Base-by-base conservation (phyloP, 2,888 invertebrate species). In the Galerucella calmariensis region DNA sequence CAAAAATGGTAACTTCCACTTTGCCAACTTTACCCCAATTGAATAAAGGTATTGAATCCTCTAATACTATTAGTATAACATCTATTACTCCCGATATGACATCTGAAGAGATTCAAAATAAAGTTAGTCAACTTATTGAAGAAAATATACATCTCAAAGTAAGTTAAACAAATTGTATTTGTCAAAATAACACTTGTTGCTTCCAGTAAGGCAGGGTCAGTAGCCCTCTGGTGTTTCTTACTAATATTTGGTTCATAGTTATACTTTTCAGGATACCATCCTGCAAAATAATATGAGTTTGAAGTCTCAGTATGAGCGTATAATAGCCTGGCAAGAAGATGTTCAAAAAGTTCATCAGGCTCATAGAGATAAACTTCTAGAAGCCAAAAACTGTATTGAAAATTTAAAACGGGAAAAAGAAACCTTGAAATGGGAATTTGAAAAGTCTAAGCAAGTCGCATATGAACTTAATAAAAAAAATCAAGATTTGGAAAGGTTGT, bases 341-440 rank as follows among this genome's bases (percentile, higher is more conserved):
- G 91, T 93, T 81, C 86, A 90, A 82, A 89, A 89, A 78, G 90
- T 92, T 0, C 91, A 92, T 75, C 87, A 89, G 63, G 83, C 89
- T 78, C 92, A 93, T 74, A 92, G 91, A 81, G 89, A 90, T 79
- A 93, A 93, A 85, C 92, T 93, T 85, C 88, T 89, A 14, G 92
- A 93, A 84, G 92, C 92, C 0, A 91, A 90, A 80, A 89, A 88
- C 14, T 85, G 91, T 63, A 90, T 93, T 62, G 89, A 90, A 74
- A 88, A 86, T 86, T 90, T 90, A 89, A 78, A 67, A 62, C 48
- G 16, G 14, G 62, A 66, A 63, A 73, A 72, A n/a, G 72, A 72
- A 12, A 48, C 27, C 41, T 59, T 59, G 58, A 59, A 72, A 72
- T 1, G 24, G 8, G 59, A 72, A 35, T 72, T 72, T n/a, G 66